phyloP scores from a whole-genome alignment of 2,113 vertebrate species.

The Uria aalge region DNA sequence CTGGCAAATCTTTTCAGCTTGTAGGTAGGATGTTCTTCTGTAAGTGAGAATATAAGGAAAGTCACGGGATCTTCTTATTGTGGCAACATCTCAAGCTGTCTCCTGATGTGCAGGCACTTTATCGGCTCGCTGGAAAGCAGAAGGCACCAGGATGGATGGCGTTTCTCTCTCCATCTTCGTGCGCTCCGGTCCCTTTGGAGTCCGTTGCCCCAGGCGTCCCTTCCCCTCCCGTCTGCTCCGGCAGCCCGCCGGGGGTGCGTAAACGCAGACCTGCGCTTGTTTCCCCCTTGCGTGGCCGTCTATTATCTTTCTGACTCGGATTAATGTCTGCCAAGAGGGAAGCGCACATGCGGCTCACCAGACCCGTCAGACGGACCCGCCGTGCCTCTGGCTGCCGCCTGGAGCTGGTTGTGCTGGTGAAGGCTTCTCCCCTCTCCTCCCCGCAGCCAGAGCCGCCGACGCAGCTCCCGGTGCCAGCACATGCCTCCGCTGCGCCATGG shows the following conservation, averaged over 20 bases:
- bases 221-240: background rate
- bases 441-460: background rate
- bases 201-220: background rate
- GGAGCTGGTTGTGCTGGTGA: background rate
- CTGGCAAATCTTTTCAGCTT: background rate
- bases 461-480: background rate
- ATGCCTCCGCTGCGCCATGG: background rate
- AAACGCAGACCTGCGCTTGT: background rate
- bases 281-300: background rate
- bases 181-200: background rate
- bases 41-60: background rate
- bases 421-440: background rate
- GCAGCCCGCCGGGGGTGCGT: background rate
- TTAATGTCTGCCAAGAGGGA: background rate
- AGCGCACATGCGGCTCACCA: background rate
- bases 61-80: background rate
- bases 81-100: background rate
- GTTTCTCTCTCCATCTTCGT: rapidly evolving
- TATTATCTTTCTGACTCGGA: background rate
- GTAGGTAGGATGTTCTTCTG: background rate
- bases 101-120: background rate
- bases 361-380: background rate
- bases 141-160: background rate
- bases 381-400: background rate
- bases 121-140: background rate